phyloP scores from a whole-genome alignment of 2,797 vertebrate genomes.

The Chelidonichthys spinosus region DNA sequence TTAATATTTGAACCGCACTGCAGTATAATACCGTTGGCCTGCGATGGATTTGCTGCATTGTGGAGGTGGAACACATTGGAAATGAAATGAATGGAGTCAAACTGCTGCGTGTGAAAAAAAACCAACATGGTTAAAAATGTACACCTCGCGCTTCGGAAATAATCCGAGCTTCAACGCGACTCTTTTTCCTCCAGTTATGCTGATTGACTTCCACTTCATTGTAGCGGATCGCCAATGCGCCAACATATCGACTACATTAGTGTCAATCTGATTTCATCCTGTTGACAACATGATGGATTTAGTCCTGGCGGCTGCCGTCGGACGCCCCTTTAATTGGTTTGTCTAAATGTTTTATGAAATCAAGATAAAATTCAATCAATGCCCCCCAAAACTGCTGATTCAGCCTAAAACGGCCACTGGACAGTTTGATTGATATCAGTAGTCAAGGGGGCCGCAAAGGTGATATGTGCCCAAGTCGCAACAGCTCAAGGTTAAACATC shows the following conservation, averaged over 20 bases:
- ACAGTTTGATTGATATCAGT: conserved; percentile 80
- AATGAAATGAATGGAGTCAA: conserved; percentile 45
- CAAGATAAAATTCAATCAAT: conserved; percentile 83
- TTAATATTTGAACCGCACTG: conserved; percentile 75
- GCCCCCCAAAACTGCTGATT: conserved; percentile 77
- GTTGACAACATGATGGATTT: conserved; percentile 79
- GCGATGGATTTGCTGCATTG: conserved; percentile 59
- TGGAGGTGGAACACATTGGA: conserved; percentile 26
- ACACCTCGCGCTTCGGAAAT: conserved; percentile 13
- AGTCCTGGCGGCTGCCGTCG: conserved; percentile 75
- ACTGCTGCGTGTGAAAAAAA: neutral
- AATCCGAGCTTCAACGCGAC: conserved; percentile 32
- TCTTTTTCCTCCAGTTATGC: conserved; percentile 32
- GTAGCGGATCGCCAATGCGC: conserved; percentile 71
- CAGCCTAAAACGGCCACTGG: conserved; percentile 63
- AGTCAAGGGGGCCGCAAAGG: conserved; percentile 65
- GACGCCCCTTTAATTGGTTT: conserved; percentile 84
- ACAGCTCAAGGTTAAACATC: conserved; percentile 80
- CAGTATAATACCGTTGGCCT: conserved; percentile 53
- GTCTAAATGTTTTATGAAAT: conserved; percentile 87
- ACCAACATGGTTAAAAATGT: conserved; percentile 40
- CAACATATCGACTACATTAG: conserved; percentile 79
- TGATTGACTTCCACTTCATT: conserved; percentile 79
- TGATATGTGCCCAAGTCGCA: conserved; percentile 68
- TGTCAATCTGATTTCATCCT: conserved; percentile 72